phyloP scores from a whole-genome alignment of 2,797 vertebrate species.

The Acanthis flammea region DNA sequence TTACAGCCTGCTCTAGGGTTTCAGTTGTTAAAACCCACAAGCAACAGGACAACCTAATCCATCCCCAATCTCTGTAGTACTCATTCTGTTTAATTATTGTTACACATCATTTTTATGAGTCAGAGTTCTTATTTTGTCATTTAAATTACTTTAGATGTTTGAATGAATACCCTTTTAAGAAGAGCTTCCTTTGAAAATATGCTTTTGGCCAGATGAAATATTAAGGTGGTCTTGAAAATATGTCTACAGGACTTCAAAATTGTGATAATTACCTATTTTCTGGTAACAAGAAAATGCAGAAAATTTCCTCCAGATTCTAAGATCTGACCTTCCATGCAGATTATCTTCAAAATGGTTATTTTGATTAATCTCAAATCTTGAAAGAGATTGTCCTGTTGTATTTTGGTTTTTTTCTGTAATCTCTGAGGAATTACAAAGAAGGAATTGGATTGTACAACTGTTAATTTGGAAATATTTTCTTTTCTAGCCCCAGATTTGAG shows the following conservation, averaged over 20 bases:
- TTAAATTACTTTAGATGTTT: not conserved
- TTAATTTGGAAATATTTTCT: not conserved
- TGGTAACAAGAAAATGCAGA: not conserved
- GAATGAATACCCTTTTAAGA: not conserved
- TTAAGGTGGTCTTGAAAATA: not conserved
- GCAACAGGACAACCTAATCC: not conserved
- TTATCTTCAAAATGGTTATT: not conserved
- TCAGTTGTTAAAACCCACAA: not conserved
- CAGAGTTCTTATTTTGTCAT: not conserved
- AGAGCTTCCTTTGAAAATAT: not conserved
- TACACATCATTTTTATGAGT: not conserved
- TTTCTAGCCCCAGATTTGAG: constrained; percentile 50
- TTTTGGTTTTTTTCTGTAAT: not conserved
- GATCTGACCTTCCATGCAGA: not conserved
- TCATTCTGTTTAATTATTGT: not conserved
- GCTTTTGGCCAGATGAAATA: not conserved
- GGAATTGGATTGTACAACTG: not conserved
- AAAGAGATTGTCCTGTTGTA: not conserved
- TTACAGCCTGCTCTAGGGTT: not conserved
- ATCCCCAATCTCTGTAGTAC: not conserved
- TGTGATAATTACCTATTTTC: not conserved
- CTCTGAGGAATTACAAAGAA: not conserved
- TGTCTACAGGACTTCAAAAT: not conserved
- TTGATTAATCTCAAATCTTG: not conserved
- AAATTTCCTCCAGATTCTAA: not conserved